phyloP scores from a whole-genome alignment of 35 echinoderm and acorn worm genomes.

The Patiria miniata region DNA sequence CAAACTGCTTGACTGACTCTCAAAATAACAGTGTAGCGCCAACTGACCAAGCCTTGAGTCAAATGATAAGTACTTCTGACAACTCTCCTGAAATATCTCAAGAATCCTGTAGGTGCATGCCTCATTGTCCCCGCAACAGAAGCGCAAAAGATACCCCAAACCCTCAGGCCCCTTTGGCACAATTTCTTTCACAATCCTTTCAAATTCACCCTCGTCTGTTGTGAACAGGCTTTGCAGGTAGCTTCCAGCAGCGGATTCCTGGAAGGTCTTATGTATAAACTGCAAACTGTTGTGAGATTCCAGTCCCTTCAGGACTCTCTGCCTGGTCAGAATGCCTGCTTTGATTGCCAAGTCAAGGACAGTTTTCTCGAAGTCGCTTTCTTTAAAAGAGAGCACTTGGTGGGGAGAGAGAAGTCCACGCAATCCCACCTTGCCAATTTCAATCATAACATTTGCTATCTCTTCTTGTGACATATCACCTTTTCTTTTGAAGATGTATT shows the following conservation, averaged over 20 bases:
- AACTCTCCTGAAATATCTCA: not conserved
- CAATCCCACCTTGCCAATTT: not conserved
- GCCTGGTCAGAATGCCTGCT: not conserved
- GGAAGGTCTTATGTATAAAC: constrained; percentile 19
- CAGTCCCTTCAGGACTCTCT: not conserved
- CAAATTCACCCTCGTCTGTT: not conserved
- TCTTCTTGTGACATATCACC: not conserved
- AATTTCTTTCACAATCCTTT: not conserved
- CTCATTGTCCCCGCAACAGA: constrained; percentile 14
- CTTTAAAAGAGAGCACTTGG: not conserved
- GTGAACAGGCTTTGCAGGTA: not conserved
- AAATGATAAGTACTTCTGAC: not conserved
- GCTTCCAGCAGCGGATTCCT: not conserved
- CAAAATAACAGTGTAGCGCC: not conserved
- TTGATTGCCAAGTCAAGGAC: not conserved
- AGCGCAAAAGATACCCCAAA: not conserved
- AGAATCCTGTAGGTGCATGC: not conserved
- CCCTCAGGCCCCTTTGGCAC: not conserved
- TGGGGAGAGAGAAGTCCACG: not conserved
- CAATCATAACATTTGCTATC: not conserved
- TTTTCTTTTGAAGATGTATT: constrained; percentile 3
- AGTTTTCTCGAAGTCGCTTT: not conserved
- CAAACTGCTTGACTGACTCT: not conserved
- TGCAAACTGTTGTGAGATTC: not conserved
- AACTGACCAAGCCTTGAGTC: too few species aligned